Evolutionary conservation across 2,888 invertebrate genomes (phyloP).

Genomic region (Colostygia pectinataria): DNA sequence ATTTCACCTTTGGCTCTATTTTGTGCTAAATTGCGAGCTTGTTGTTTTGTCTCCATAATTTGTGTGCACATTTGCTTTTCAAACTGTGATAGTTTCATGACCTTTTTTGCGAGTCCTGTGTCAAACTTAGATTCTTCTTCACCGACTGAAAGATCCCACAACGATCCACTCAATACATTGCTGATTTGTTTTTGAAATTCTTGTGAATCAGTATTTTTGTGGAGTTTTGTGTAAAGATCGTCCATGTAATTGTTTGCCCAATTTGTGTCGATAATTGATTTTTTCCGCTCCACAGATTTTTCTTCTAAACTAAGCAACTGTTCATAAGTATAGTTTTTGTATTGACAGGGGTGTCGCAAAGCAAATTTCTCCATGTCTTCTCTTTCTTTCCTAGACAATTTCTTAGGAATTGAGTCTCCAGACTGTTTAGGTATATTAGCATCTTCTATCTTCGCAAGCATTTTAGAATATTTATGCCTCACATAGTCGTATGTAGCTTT

Average conservation of each 20-base stretch:
- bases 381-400: conserved; percentile 47
- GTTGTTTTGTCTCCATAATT: conserved; percentile 84
- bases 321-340: conserved; percentile 67
- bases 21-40: conserved; percentile 79
- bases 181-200: conserved; percentile 77
- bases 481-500: conserved; percentile 69
- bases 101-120: conserved; percentile 76
- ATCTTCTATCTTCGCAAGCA: conserved; percentile 58
- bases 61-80: conserved; percentile 86
- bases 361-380: conserved; percentile 65
- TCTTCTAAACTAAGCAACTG: conserved; percentile 62
- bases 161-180: conserved; percentile 68
- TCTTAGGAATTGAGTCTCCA: conserved; percentile 34
- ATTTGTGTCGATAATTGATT: conserved; percentile 55
- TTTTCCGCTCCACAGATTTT: conserved; percentile 52
- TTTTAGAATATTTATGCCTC: conserved; percentile 69
- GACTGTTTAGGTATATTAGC: conserved; percentile 44
- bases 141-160: conserved; percentile 79
- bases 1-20: conserved; percentile 79
- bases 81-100: conserved; percentile 84
- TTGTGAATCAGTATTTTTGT: conserved; percentile 65
- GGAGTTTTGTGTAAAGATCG: conserved; percentile 69
- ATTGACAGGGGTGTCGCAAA: conserved; percentile 59
- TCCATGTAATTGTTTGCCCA: conserved; percentile 77
- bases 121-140: conserved; percentile 80